Base-by-base conservation (phyloP, 2,888 invertebrate genomes). In the Pyrrhia umbra region DNA sequence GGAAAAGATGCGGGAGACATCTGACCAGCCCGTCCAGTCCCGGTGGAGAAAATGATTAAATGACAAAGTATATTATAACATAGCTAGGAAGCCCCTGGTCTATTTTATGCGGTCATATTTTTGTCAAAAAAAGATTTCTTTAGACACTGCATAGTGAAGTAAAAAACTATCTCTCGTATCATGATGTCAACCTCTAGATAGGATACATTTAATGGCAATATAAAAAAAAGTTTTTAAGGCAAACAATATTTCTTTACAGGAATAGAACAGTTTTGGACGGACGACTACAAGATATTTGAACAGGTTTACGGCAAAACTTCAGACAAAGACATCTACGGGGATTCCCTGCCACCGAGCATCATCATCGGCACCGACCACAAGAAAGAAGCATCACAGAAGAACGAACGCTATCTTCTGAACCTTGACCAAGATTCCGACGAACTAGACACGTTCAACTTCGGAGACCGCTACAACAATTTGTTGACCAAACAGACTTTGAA, bases 241-340 rank as follows among this genome's bases (percentile, higher is more conserved):
- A 13, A 21, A 3, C 9, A 30, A 9, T 6, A 3, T 51, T 42
- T 0, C 5, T 13, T 90, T 87, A 0, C 87, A 93, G 93, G 89
- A 58, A 82, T 92, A 6, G 85, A 90, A 20, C 89, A 93, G 78
- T 93, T 92, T 77, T 94, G 92, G 94, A 88, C 90, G 1, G 93
- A 94, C 37, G 93, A 94, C 71, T 91, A 89, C 79, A 95, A 92
- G 71, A 83, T 90, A 1, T 92, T 94, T 68, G 91, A 92, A 43
- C 90, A 93, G 73, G 81, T 94, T 4, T 95, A 94, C 69, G 93
- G 93, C 0, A 93, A 88, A 76, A 94, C 94, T 2, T 94, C 94
- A 0, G 94, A 95, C 71, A 92, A 85, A 60, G 89, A 94, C 0
- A 83, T 94, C 0, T 95, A 90, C 39, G 92, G 92, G 4, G 85